Evolutionary conservation across 2,888 invertebrate species (phyloP).

Genomic region (Dolomedes plantarius): DNA sequence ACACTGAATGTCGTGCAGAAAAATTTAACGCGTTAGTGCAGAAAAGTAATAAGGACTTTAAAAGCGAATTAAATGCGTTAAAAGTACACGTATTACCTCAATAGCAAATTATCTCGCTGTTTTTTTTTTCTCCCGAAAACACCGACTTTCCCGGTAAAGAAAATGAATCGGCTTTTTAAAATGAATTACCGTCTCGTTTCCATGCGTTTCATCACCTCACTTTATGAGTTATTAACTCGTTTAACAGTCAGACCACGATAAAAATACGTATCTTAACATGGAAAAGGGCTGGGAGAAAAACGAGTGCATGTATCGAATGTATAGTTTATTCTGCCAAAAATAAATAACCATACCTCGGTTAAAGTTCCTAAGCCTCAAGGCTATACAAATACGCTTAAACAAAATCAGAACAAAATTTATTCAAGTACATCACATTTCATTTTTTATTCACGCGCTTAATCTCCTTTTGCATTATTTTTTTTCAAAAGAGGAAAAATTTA

Average conservation of each 20-base stretch:
- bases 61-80: no score
- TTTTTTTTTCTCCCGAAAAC: no score
- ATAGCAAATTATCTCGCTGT: no score
- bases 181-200: not conserved
- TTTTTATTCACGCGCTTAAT: slow-evolving; percentile 34
- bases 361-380: slow-evolving; percentile 48
- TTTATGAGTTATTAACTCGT: slow-evolving; percentile 25
- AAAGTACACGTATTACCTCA: no score
- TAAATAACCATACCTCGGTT: slow-evolving; percentile 30
- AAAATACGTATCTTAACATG: not conserved
- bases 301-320: not conserved
- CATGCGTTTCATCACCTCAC: not conserved
- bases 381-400: slow-evolving; percentile 53
- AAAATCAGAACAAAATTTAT: slow-evolving; percentile 59
- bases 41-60: no score
- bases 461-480: slow-evolving; percentile 10
- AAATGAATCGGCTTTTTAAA: no score
- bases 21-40: no score
- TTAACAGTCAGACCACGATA: slow-evolving; percentile 13
- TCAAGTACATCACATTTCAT: slow-evolving; percentile 45
- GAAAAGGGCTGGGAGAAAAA: not conserved
- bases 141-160: no score
- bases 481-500: slow-evolving; percentile 60
- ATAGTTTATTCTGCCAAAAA: slow-evolving; percentile 22
- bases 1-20: no score